A percentile compares a stretch with the other conserved stretches of the same genome.
These are phyloP conservation scores for Yponomeuta evonymella DNA, from an alignment of 2,888 invertebrate species.

Conservation along the genomic window DNA sequence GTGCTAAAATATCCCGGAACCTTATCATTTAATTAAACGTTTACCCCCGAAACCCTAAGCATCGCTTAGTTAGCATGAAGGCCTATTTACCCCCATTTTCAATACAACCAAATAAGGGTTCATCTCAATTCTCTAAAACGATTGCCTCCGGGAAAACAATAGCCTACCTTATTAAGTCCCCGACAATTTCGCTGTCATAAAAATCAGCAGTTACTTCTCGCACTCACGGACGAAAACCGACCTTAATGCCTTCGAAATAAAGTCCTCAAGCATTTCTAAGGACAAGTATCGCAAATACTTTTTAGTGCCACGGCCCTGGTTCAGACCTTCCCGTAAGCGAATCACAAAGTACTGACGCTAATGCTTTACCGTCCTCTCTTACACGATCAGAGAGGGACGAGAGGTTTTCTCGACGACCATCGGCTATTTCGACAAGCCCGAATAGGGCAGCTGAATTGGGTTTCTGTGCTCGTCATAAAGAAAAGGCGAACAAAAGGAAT, in stretches of 20 bases:
- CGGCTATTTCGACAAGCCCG: neutral
- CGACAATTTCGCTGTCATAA: constrained; percentile 6
- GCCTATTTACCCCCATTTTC: constrained; percentile 1
- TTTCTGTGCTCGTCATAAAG: constrained; percentile 5
- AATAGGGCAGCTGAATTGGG: neutral
- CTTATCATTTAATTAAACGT: neutral
- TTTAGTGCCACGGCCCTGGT: neutral
- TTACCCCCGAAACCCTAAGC: neutral
- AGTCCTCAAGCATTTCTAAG: neutral
- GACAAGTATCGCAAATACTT: neutral
- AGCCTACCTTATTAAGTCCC: constrained; percentile 9
- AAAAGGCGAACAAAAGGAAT: constrained; percentile 9
- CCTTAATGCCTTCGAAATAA: neutral
- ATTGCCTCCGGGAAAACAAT: constrained; percentile 12
- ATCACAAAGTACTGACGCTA: neutral
- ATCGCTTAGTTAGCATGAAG: neutral
- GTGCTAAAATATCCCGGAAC: neutral
- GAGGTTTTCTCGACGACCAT: too few species aligned
- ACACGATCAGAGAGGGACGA: too few species aligned
- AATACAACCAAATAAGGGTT: constrained; percentile 3
- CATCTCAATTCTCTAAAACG: constrained; percentile 10
- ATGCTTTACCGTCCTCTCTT: neutral
- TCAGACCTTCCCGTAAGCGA: neutral
- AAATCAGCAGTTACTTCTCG: neutral
- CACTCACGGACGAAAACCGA: neutral